Conservation (phyloP, 2,797 vertebrate genomes). For the Pterois miles region DNA sequence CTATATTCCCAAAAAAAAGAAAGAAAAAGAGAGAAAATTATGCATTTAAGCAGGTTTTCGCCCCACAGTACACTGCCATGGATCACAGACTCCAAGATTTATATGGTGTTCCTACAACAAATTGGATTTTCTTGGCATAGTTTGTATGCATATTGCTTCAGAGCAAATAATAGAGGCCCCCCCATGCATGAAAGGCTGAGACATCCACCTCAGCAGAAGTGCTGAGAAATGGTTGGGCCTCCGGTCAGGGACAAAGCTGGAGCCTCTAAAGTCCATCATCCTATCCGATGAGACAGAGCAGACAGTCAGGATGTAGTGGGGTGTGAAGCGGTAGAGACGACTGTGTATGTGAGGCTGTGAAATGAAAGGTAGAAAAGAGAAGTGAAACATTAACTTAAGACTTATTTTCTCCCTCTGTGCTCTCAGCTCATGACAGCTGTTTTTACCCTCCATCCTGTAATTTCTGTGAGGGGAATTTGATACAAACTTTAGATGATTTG, state of each 20-base stretch:
- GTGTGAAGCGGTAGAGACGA: neutral
- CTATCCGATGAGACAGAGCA: slow-evolving; percentile 38
- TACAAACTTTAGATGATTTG: slow-evolving; percentile 14
- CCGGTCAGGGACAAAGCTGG: slow-evolving; percentile 29
- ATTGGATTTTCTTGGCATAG: slow-evolving; percentile 74
- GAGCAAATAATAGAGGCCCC: slow-evolving; percentile 54
- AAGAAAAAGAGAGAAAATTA: slow-evolving; percentile 31
- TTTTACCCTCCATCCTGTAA: neutral
- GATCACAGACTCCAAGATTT: slow-evolving; percentile 64
- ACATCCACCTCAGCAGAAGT: slow-evolving; percentile 50
- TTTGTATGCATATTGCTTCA: slow-evolving; percentile 74
- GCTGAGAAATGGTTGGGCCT: slow-evolving; percentile 40
- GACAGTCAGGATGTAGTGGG: slow-evolving; percentile 7
- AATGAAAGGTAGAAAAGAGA: neutral
- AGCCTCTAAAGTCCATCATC: slow-evolving; percentile 45
- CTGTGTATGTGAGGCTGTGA: neutral
- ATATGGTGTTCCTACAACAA: slow-evolving; percentile 64
- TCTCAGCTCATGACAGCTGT: slow-evolving; percentile 21
- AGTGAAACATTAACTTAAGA: slow-evolving; percentile 30
- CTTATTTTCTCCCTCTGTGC: slow-evolving; percentile 12
- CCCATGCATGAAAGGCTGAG: slow-evolving; percentile 43
- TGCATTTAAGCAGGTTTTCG: slow-evolving; percentile 38
- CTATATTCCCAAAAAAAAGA: slow-evolving; percentile 8
- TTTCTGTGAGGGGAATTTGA: neutral
- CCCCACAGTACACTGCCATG: slow-evolving; percentile 39